Conservation (phyloP, 2,888 invertebrate genomes). For the Eristalinus aeneus region DNA sequence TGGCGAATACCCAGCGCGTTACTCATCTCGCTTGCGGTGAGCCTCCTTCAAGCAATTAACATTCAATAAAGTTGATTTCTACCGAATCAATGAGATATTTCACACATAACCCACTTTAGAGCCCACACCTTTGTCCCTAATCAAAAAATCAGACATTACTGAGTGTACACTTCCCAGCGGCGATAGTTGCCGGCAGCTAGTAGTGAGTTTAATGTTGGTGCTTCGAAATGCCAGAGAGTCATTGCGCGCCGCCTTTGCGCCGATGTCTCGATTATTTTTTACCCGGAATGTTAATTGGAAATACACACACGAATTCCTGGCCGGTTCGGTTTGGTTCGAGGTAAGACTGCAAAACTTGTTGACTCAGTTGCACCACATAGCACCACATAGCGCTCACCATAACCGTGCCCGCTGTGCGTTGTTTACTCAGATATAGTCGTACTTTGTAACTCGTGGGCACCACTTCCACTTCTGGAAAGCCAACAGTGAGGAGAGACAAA, state of each 20-base stretch:
- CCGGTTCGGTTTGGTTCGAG: slow-evolving; percentile 65
- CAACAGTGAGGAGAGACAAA: slow-evolving; percentile 51
- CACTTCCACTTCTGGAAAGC: slow-evolving; percentile 56
- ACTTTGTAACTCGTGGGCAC: slow-evolving; percentile 37
- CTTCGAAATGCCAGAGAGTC: slow-evolving; percentile 64
- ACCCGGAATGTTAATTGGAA: slow-evolving; percentile 69
- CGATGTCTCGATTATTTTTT: slow-evolving; percentile 8
- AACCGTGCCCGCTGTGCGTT: slow-evolving; percentile 7
- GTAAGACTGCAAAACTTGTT: slow-evolving; percentile 71
- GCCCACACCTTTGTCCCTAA: slow-evolving; percentile 60
- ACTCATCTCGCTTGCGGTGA: slow-evolving; percentile 28
- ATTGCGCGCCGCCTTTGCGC: slow-evolving; percentile 23
- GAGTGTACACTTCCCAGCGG: not conserved
- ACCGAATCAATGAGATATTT: slow-evolving; percentile 66
- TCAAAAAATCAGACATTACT: slow-evolving; percentile 50
- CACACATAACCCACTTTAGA: slow-evolving; percentile 68
- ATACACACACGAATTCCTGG: slow-evolving; percentile 61
- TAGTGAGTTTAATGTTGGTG: slow-evolving; percentile 38
- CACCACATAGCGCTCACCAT: slow-evolving; percentile 45
- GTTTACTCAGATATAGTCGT: slow-evolving; percentile 27
- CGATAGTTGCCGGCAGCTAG: not conserved
- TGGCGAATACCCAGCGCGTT: not conserved
- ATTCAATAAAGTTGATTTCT: slow-evolving; percentile 61
- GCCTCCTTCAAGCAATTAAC: slow-evolving; percentile 40
- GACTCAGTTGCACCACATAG: slow-evolving; percentile 67